Evolutionary conservation across 2,797 vertebrate species (phyloP).

Genomic region (Sebastes flavidus): DNA sequence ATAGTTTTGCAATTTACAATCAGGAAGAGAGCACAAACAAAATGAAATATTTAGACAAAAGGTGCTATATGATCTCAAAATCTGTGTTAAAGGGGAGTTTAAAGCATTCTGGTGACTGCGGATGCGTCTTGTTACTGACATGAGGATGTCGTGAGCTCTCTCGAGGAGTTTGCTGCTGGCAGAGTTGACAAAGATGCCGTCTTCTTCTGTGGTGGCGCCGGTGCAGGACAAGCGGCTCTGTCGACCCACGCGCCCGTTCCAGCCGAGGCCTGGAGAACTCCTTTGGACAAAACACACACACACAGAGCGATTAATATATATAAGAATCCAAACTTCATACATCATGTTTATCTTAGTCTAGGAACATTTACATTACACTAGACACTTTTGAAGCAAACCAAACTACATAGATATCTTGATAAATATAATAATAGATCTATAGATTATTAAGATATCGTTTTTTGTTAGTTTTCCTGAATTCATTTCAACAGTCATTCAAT

Average conservation of each 20-base stretch:
- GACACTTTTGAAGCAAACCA: background rate
- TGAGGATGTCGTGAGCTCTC: slow-evolving; percentile 96
- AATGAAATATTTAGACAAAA: background rate
- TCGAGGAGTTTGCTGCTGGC: slow-evolving; percentile 96
- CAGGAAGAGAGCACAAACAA: background rate
- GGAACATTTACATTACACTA: background rate
- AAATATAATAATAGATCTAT: background rate
- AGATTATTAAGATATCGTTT: background rate
- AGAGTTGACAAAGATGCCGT: slow-evolving; percentile 91
- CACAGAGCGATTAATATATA: background rate
- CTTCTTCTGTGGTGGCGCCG: slow-evolving; percentile 87
- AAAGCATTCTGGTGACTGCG: background rate
- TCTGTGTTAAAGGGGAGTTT: background rate
- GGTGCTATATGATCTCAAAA: no score
- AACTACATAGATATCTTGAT: background rate
- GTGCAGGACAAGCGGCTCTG: slow-evolving; percentile 79
- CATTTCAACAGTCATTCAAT: background rate
- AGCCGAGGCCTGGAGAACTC: slow-evolving; percentile 76
- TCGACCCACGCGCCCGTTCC: slow-evolving; percentile 86
- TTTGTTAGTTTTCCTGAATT: background rate
- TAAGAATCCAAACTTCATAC: background rate
- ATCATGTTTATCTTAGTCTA: background rate
- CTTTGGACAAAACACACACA: slow-evolving; percentile 35
- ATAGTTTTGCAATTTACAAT: background rate
- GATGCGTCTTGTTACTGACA: slow-evolving; percentile 83